Base-by-base conservation (phyloP, 2,888 invertebrate genomes). In the Thera obeliscata region DNA sequence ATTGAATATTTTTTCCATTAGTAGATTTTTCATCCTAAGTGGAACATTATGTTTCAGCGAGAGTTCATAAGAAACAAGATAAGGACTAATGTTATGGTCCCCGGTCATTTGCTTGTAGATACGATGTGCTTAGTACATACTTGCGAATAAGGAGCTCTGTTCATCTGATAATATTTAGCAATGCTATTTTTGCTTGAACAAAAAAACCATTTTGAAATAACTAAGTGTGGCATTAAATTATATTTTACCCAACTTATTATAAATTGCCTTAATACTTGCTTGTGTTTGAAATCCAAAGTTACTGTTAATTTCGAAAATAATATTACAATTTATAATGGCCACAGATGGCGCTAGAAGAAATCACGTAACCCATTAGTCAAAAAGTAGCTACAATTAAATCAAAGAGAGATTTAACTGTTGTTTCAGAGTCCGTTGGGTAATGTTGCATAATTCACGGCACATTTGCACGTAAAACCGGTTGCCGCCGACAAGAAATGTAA, bases 381-480 rank as follows among this genome's bases (percentile, higher is more conserved):
- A 65, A 62, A 64, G 56, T 56, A 60, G 58, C 55, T 67, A 60
- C 58, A 58, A 62, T 58, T 66, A 64, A 61, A 70, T 64, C 60
- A 60, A 65, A 65, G 49, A 66, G 50, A 71, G 58, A 71, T 69
- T 71, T 64, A 68, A 72, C 70, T 69, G 69, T 72, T 71, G 69
- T 72, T 72, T 63, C 57, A 54, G 67, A 71, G 68, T 71, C 61
- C 61, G 61, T 61, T 74, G 66, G 68, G 72, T 68, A 74, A 72
- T 68, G 68, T 74, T 71, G 77, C 78, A 83, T 85, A 83, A 85
- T 80, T 82, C 76, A 78, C 11, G 57, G 2, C 9, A 54, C 41
- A 64, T 57, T 61, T 54, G 7, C 38, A 9, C 8, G n/a, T 43
- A 56, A 67, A 67, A 33, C 67, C 5, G 63, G 22, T 48, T 48